A percentile compares a stretch with the other conserved stretches of the same genome.
These are phyloP conservation scores for Naja naja DNA, from an alignment of 2,113 vertebrate genomes.

Conservation along the genomic window DNA sequence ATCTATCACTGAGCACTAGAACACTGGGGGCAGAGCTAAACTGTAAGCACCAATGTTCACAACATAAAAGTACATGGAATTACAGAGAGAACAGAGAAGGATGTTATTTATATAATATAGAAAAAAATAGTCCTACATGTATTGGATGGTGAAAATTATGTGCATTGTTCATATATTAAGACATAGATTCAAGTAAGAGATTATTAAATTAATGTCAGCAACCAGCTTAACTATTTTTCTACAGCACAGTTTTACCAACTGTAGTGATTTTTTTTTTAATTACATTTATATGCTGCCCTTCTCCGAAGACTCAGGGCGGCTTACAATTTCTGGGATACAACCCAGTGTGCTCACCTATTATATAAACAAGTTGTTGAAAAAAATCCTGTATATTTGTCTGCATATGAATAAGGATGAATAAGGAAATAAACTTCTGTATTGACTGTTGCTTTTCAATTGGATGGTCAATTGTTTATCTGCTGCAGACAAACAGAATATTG, in stretches of 20 bases:
- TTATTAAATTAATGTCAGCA: background rate
- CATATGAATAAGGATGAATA: background rate
- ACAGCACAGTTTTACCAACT: background rate
- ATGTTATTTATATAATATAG: background rate
- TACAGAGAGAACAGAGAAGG: background rate
- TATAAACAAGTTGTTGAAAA: background rate
- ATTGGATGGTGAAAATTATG: too few relatives aligned
- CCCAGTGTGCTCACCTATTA: background rate
- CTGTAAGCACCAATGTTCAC: background rate
- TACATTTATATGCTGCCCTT: too few relatives aligned
- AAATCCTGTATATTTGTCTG: background rate
- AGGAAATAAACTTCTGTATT: background rate
- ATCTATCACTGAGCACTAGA: background rate
- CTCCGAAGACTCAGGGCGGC: too few relatives aligned
- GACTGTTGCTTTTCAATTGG: background rate
- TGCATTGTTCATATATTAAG: background rate
- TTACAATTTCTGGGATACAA: too few relatives aligned
- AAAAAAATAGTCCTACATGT: background rate
- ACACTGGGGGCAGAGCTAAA: background rate
- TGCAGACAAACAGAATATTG: background rate
- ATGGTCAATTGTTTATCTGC: background rate
- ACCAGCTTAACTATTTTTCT: background rate
- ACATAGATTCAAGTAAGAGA: background rate
- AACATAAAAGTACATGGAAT: background rate
- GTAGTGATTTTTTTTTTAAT: too few relatives aligned